Evolutionary conservation across 2,113 vertebrate genomes (phyloP), one percentile per base, ranked within the genome.

Genomic region (Myanophis thanlyinensis): DNA sequence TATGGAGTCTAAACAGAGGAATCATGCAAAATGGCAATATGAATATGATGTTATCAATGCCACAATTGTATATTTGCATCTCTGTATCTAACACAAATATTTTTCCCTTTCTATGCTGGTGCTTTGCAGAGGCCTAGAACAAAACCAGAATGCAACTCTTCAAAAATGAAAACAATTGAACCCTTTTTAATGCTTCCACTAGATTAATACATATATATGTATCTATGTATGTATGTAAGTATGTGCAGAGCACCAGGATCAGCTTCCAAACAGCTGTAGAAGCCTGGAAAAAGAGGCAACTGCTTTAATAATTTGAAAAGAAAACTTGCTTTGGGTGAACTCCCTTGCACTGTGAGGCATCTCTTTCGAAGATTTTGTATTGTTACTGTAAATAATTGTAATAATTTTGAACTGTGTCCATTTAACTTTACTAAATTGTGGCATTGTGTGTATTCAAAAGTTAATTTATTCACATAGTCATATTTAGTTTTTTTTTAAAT

Each of bases 401-500:
- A 73, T 80, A 35, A 80, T 35, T 80, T 40, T 80, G 15, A 80
- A 80, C 6, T 80, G 67, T 5, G 0, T 40, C 35, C 15, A 40
- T 80, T 80, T 67, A 67, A 67, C 62, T n/a, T n/a, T 80, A 80
- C 67, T 40, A 80, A 40, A 80, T 40, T 80, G 35, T 40, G 5
- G 13, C 40, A 80, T 80, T 20, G 15, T 35, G 5, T 80, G n/a
- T 40, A 40, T 80, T 80, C 67, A 80, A 5, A 92, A 92, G 49
- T 8, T 23, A 67, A 56, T 93, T 48, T 62, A 15, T 85, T 89
- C 23, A 53, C 53, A 90, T 18, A 87, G 53, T 53, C 27, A 11
- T 10, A 48, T 73, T 47, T 0, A 0, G 0, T 89, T 85, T 59
- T 49, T 20, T 86, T 52, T 27, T 46, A 53, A 51, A n/a, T 18